Base-by-base conservation (phyloP, 2,888 invertebrate species). In the Meiosimyza platycephala region DNA sequence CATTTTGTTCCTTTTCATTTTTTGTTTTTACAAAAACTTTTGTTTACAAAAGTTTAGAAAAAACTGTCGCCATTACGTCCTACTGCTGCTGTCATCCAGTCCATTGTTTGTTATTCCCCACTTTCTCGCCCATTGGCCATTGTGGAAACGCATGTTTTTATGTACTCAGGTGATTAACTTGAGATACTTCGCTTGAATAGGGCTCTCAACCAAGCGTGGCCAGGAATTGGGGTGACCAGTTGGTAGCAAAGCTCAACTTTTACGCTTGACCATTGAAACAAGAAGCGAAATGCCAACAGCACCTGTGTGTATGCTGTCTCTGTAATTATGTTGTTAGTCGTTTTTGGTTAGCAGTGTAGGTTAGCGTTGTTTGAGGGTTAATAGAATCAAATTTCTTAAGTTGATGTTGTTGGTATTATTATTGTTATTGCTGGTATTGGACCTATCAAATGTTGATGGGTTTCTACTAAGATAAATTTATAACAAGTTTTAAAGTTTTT, bases 121-220 rank as follows among this genome's bases (percentile, higher is more conserved):
- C n/a, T 40, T 48, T 18, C n/a, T 48, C n/a, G 13, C 47, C 33
- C 33, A 15, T 47, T 47, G 11, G 16, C 18, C 47, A 18, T 18
- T 47, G 63, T 12, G 48, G 16, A 12, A 63, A 63, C 48, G 63
- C 63, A 63, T 64, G 50, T 64, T 64, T 64, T 64, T 18, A 64
- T 64, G 16, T 15, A 64, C 18, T 64, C 51, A 64, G 64, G 51
- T 64, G 64, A 64, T 64, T 64, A 64, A 64, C 64, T 64, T 51
- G 33, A 64, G 64, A 64, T 51, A 22, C 22, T 64, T 51, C 60
- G 40, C 60, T 40, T 28, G 40, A 62, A 47, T 40, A 33, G 60
- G 47, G 28, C 60, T 40, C 40, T 33, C 33, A 47, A 16, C 28
- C 33, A 9, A 62, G 40, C 13, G 40, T n/a, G 60, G 12, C 4